A percentile compares a stretch with the other conserved stretches of the same genome.
phyloP scores from a whole-genome alignment of 2,888 invertebrate genomes.

The Heliconius aoede region DNA sequence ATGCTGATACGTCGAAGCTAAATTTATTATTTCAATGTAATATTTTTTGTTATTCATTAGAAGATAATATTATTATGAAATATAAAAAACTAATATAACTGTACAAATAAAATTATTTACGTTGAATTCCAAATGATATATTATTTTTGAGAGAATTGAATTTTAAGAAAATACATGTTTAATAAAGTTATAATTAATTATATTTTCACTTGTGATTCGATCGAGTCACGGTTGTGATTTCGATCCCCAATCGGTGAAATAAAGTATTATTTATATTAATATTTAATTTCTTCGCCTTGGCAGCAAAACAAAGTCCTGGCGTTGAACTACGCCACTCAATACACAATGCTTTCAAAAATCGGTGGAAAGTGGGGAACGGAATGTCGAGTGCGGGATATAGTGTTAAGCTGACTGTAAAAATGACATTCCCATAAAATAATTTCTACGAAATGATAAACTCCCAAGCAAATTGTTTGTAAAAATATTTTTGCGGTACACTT shows the following conservation, averaged over 20 bases:
- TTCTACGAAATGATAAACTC: background rate
- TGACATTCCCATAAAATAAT: background rate
- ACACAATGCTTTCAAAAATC: background rate
- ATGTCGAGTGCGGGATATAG: background rate
- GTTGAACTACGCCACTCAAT: background rate
- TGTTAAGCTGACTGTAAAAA: background rate
- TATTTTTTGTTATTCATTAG: background rate
- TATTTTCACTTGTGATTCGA: no score
- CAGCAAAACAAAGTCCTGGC: no score
- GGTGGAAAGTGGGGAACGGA: background rate
- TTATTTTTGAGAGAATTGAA: no score
- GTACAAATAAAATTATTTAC: background rate
- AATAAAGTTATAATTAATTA: no score
- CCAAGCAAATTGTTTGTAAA: slow-evolving; percentile 7
- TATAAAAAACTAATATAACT: background rate
- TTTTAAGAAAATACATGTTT: no score
- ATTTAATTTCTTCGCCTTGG: no score
- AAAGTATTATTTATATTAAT: no score
- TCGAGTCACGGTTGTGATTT: no score
- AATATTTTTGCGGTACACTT: slow-evolving; percentile 18
- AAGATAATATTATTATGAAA: background rate
- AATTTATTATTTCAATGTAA: background rate
- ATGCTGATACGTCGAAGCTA: background rate
- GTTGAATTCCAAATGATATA: no score
- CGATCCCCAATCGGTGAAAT: no score